Base-by-base conservation (phyloP, 1,140 invertebrate genomes). In the Probaryconus sp. region DNA sequence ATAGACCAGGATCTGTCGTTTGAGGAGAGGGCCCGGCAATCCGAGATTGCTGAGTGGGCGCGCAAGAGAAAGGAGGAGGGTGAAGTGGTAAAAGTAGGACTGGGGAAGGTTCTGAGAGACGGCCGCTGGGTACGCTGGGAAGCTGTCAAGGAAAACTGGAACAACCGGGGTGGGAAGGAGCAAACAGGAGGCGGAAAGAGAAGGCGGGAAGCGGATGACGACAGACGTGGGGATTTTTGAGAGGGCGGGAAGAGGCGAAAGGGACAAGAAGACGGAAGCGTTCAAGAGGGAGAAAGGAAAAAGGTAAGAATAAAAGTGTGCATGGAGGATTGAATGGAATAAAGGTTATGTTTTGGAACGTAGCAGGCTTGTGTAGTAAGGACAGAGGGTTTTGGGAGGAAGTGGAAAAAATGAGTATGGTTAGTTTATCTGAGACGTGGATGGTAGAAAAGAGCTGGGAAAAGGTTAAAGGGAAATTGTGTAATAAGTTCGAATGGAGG, bases 401-500 rank as follows among this genome's bases (percentile, higher is more conserved):
- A 30, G 5, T 60, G 11, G 31, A 43, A 3, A n/a, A 11, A 20
- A 21, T 31, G 11, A 40, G 47, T 6, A 2, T 17, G n/a, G 11
- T 60, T 10, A 7, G 40, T 1, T n/a, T 60, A 10, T 14, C 17
- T 5, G 55, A 56, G 5, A 56, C 53, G 0, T 38, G 38, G 38
- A n/a, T 40, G 21, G 53, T 42, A 26, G 31, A 30, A 2, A 56
- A 26, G 11, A 24, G n/a, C 9, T 38, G 53, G 53, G 31, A 35
- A 17, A 11, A 17, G 7, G n/a, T 5, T 7, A 51, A 51, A 31
- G 6, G 13, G 1, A 30, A 28, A 31, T 13, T 47, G 2, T 14
- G n/a, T 2, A 3, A 14, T 37, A 3, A 37, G 3, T 74, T 50
- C 30, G 18, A 50, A 31, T 77, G 65, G 76, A 45, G 20, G 21